These are phyloP conservation scores for Priapulus caudatus DNA, from an alignment of 2,888 invertebrate species.

Conservation along the genomic window DNA sequence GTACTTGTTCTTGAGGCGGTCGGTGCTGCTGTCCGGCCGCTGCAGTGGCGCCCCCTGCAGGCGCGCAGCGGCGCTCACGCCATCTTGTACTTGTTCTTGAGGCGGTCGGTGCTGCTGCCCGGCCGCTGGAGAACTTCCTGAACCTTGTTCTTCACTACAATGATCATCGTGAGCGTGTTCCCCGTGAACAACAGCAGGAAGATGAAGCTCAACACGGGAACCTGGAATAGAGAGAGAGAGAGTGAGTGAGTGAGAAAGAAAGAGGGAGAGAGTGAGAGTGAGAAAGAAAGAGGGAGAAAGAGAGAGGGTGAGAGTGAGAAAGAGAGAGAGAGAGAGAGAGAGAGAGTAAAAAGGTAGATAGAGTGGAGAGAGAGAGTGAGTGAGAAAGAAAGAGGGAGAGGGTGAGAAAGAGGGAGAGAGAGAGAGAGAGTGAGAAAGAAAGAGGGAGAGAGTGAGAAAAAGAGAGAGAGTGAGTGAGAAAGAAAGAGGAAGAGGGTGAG, in stretches of 20 bases:
- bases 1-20: too few relatives aligned
- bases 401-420: too few relatives aligned
- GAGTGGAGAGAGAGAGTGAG: neutral
- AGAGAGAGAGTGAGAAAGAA: too few relatives aligned
- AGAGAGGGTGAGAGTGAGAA: neutral
- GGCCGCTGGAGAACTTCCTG: too few relatives aligned
- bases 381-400: neutral
- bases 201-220: constrained; percentile 66
- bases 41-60: too few relatives aligned
- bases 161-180: constrained; percentile 74
- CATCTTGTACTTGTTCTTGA: too few relatives aligned
- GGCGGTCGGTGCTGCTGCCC: too few relatives aligned
- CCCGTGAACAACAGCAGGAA: constrained; percentile 80
- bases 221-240: constrained; percentile 45
- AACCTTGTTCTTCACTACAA: constrained; percentile 75
- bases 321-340: constrained; percentile 3
- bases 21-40: too few relatives aligned
- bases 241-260: neutral
- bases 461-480: neutral
- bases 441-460: neutral
- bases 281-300: neutral
- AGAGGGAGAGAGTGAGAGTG: neutral
- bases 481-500: too few relatives aligned
- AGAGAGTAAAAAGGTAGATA: neutral
- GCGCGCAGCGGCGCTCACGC: too few relatives aligned